Percentiles rank a stretch among this genome's conserved stretches.
Conservation (phyloP, 2,888 invertebrate species). For the Hydriomena furcata region DNA sequence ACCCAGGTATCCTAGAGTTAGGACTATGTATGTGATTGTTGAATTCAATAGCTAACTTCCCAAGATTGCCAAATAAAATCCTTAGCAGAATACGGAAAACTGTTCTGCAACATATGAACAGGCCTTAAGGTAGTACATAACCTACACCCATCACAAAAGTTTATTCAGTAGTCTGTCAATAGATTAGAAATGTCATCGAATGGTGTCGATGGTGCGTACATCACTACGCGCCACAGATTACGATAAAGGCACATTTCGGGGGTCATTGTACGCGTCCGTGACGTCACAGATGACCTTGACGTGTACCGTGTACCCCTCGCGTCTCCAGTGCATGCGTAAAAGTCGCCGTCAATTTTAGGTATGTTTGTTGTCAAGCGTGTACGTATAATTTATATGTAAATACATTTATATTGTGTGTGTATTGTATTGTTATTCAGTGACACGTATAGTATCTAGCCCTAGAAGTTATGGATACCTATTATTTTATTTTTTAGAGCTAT, state of each 20-base stretch:
- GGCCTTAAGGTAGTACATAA: slow-evolving; percentile 36
- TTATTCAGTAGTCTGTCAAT: slow-evolving; percentile 46
- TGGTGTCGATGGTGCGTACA: slow-evolving; percentile 19
- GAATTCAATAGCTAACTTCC: no score
- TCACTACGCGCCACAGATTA: slow-evolving; percentile 30
- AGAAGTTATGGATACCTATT: background rate
- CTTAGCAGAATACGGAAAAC: no score
- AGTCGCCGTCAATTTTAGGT: slow-evolving; percentile 44
- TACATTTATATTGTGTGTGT: no score
- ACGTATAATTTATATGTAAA: background rate
- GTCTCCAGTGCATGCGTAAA: slow-evolving; percentile 56
- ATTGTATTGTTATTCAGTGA: background rate
- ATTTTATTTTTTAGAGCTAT: background rate
- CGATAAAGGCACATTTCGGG: slow-evolving; percentile 46
- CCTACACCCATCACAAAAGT: slow-evolving; percentile 41
- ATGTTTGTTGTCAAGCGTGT: slow-evolving; percentile 3
- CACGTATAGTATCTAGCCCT: no score
- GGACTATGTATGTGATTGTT: no score
- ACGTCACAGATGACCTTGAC: slow-evolving; percentile 82
- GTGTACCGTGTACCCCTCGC: slow-evolving; percentile 48
- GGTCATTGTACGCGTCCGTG: slow-evolving; percentile 72
- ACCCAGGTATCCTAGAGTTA: no score
- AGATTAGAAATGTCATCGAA: slow-evolving; percentile 49
- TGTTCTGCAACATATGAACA: background rate
- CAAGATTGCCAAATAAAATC: no score